Evolutionary conservation across 2,888 invertebrate genomes (phyloP).

Genomic region (Zeuzera pyrina): DNA sequence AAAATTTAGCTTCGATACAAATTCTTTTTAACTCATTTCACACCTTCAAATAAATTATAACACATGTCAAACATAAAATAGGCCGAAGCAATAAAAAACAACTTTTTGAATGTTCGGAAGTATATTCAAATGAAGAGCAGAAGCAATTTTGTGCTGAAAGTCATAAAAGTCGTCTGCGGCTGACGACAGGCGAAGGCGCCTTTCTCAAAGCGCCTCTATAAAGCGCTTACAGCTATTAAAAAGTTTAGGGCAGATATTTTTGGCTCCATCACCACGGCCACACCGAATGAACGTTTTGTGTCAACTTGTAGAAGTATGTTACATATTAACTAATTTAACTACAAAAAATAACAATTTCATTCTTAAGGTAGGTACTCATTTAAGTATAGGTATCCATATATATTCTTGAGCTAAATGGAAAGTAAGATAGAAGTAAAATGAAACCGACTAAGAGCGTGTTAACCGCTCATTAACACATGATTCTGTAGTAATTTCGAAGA

Average conservation of each 20-base stretch:
- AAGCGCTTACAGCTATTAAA: constrained; percentile 59
- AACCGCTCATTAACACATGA: too few relatives aligned
- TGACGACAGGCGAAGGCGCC: constrained; percentile 47
- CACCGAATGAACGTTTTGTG: constrained; percentile 33
- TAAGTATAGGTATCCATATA: too few relatives aligned
- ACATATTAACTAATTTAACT: not conserved
- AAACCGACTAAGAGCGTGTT: not conserved
- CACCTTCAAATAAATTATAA: too few relatives aligned
- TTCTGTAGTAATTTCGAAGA: too few relatives aligned
- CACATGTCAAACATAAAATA: constrained; percentile 12
- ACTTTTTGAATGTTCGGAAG: constrained; percentile 15
- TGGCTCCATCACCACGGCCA: constrained; percentile 33
- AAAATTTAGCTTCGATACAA: too few relatives aligned
- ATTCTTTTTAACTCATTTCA: too few relatives aligned
- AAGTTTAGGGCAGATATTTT: constrained; percentile 63
- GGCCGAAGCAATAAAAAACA: constrained; percentile 15
- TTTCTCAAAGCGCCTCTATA: constrained; percentile 34
- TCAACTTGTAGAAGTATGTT: constrained; percentile 40
- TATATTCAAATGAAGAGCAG: constrained; percentile 43
- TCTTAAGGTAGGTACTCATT: not conserved
- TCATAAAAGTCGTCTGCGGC: constrained; percentile 55
- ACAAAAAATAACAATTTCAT: not conserved
- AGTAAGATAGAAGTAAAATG: not conserved
- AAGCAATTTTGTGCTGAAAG: constrained; percentile 57
- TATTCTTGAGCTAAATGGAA: too few relatives aligned